phyloP scores from a whole-genome alignment of 2,113 vertebrate species.

The Pelecanoides urinatrix region DNA sequence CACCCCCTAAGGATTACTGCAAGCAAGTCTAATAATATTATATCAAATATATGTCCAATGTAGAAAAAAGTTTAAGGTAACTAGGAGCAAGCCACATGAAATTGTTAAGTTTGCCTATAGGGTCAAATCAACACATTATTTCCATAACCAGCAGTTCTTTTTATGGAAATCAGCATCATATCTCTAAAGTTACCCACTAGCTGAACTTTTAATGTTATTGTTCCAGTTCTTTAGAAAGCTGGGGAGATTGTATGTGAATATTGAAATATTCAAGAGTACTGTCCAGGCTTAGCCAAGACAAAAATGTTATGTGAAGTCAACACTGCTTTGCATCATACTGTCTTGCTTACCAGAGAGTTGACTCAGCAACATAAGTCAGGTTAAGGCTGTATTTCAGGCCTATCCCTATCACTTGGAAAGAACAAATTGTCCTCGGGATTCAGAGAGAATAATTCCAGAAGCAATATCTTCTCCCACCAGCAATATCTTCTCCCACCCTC shows the following conservation, averaged over 20 bases:
- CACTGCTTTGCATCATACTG: not conserved
- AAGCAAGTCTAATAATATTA: not conserved
- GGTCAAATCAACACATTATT: not conserved
- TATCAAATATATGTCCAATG: not conserved
- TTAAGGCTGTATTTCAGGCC: not conserved
- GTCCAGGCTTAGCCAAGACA: not conserved
- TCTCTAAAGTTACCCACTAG: not conserved
- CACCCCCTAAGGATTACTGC: not conserved
- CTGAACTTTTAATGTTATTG: not conserved
- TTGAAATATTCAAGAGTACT: not conserved
- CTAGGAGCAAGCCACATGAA: not conserved
- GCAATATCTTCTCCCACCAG: not conserved
- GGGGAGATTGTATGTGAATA: not conserved
- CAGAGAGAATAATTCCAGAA: not conserved
- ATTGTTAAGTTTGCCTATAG: not conserved
- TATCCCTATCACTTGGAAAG: not conserved
- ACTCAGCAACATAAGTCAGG: not conserved
- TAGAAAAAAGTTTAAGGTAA: not conserved
- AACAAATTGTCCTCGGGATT: not conserved
- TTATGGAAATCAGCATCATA: not conserved
- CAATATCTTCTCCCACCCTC: no score
- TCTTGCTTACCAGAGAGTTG: not conserved
- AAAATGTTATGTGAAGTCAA: conserved; percentile 2
- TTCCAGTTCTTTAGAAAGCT: not conserved
- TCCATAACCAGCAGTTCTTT: not conserved